These are phyloP conservation scores for Leptopilina syphax DNA, from an alignment of 2,888 invertebrate genomes.

Conservation along the genomic window DNA sequence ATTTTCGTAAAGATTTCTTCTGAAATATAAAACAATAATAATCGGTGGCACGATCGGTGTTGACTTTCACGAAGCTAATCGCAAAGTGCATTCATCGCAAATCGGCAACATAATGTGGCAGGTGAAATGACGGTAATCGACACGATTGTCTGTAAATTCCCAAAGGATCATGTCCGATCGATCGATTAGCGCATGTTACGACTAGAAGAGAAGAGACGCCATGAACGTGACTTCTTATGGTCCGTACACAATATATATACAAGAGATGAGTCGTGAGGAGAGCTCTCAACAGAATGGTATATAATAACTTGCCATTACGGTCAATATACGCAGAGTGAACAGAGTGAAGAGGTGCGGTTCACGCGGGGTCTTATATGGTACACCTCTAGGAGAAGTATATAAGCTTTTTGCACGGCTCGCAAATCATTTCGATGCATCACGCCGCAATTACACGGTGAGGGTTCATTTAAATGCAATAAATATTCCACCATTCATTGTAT, in stretches of 20 bases:
- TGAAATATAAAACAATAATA: conserved; percentile 21
- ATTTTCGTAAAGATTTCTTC: too few relatives aligned
- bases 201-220: conserved; percentile 41
- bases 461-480: conserved; percentile 76
- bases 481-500: conserved; percentile 72
- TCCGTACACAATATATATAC: conserved; percentile 26
- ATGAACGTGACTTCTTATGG: conserved; percentile 46
- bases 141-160: conserved; percentile 30
- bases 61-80: conserved; percentile 36
- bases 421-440: conserved; percentile 75
- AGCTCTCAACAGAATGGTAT: conserved; percentile 41
- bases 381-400: conserved; percentile 54
- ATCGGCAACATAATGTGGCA: conserved; percentile 28
- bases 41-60: conserved; percentile 25
- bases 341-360: conserved; percentile 50
- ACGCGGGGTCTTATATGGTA: conserved; percentile 42
- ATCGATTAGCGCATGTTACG: conserved; percentile 56
- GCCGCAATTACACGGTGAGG: conserved; percentile 75
- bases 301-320: conserved; percentile 46
- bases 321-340: conserved; percentile 43
- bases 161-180: conserved; percentile 24
- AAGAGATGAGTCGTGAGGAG: conserved; percentile 49
- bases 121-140: conserved; percentile 31
- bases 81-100: conserved; percentile 8
- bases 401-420: conserved; percentile 66